A percentile compares a stretch with the other conserved stretches of the same genome.
Evolutionary conservation across 2,113 vertebrate species (phyloP).

Genomic region (Tychaedon coryphoeus): DNA sequence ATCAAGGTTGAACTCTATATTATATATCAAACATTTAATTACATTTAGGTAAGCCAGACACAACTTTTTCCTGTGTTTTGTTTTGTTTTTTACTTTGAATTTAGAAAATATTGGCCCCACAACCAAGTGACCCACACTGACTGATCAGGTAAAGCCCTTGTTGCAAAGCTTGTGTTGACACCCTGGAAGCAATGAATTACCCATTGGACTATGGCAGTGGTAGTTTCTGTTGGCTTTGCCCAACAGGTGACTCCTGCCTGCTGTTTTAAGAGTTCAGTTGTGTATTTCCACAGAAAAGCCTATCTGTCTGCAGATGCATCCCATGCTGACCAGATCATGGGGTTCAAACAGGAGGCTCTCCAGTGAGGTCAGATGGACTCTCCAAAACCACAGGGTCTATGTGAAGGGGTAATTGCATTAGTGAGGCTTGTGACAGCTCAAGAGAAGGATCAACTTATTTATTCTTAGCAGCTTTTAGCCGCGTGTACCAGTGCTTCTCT

Average conservation of each 20-base stretch:
- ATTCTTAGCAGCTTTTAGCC: neutral
- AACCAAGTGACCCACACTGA: rapidly evolving
- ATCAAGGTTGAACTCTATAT: neutral
- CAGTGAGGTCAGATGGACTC: neutral
- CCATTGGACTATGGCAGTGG: neutral
- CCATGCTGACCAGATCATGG: neutral
- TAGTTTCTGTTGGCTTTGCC: neutral
- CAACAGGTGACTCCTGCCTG: neutral
- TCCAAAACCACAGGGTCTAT: neutral
- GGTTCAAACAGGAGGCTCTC: neutral
- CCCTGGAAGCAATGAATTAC: neutral
- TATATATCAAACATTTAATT: neutral
- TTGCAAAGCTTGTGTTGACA: neutral
- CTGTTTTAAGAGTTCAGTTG: neutral
- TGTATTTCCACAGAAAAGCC: neutral
- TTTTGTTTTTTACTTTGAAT: neutral
- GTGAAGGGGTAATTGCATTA: neutral
- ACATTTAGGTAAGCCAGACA: neutral
- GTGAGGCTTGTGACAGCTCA: neutral
- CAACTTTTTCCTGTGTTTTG: neutral
- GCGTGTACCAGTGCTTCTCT: neutral
- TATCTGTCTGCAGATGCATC: neutral
- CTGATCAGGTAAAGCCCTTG: neutral
- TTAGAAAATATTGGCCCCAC: neutral
- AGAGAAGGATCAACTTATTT: neutral